Evolutionary conservation across 2,888 invertebrate genomes (phyloP), one percentile per base, ranked within the genome.

Genomic region (Dilophus febrilis): DNA sequence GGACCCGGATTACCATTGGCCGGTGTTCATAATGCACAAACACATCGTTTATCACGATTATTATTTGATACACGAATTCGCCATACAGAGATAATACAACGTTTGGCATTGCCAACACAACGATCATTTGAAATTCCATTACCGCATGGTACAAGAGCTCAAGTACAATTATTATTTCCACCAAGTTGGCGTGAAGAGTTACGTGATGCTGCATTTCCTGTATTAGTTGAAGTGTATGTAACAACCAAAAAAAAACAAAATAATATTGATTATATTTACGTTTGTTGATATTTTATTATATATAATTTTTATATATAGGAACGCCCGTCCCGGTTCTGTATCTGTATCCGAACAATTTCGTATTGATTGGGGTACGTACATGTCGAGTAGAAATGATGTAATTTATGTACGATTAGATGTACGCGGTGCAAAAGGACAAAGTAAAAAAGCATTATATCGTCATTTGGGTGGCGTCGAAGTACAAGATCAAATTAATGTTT

Each of bases 401-500:
- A 87, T 92, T 42, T 87, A 90, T 63, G 81, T 88, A 35, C 76
- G 83, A 53, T 68, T 92, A 53, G 94, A 94, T 65, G 92, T 91
- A 14, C 71, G 92, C 38, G 94, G 94, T 19, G 76, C 85, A 37
- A 67, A 74, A 35, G 78, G 77, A 1, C 78, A 88, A 49, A 87
- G 88, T 36, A 77, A 84, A 50, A 76, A 81, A 45, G 72, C 82
- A 44, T 68, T 90, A 36, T 85, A 85, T 55, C 78, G 81, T 30
- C 75, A 77, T 42, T 70, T 94, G 41, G 92, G 92, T 5, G 85
- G 85, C 40, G 77, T 84, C 33, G 92, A 92, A 64, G 86, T 91
- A 31, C 81, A 86, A 53, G 92, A 92, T 68, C 90, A 92, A 65
- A 74, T 92, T 53, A 77, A 77, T 52, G 90, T 85, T 52, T 68